phyloP scores from a whole-genome alignment of 2,113 vertebrate genomes.

The Dipodomys stephensi region DNA sequence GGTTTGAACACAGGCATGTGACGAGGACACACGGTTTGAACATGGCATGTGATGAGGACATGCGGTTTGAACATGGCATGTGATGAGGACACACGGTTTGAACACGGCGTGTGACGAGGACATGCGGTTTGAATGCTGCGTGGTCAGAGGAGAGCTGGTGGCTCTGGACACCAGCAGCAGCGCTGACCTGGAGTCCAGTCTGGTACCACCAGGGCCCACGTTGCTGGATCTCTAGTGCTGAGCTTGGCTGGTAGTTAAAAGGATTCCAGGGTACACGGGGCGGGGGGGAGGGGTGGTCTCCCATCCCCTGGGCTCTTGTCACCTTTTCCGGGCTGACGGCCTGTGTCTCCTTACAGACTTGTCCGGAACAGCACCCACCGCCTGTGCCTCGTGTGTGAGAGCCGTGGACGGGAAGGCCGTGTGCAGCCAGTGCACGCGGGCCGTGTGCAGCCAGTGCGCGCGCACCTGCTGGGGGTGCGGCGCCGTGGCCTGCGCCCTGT shows the following conservation, averaged over 20 bases:
- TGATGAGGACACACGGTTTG: too few species aligned
- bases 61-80: too few species aligned
- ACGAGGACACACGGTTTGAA: too few species aligned
- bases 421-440: conserved; percentile 83
- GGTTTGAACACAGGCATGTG: too few species aligned
- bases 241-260: fast-evolving
- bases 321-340: not conserved
- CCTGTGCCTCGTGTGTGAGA: conserved; percentile 86
- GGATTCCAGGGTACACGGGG: not conserved
- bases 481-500: conserved; percentile 79
- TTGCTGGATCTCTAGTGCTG: fast-evolving
- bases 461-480: conserved; percentile 84
- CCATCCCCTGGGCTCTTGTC: fast-evolving
- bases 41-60: too few species aligned
- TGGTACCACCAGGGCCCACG: not conserved
- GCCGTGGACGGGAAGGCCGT: conserved; percentile 77
- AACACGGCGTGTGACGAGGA: too few species aligned
- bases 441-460: conserved; percentile 84
- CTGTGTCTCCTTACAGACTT: conserved; percentile 62
- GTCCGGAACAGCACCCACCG: conserved; percentile 39
- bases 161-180: not conserved
- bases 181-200: too few species aligned
- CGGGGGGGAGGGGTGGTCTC: fast-evolving
- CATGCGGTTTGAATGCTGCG: too few species aligned
- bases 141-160: too few species aligned